A percentile compares a stretch with the other conserved stretches of the same genome.
Conservation (phyloP, 2,113 vertebrate genomes). For the Neomonachus schauinslandi region DNA sequence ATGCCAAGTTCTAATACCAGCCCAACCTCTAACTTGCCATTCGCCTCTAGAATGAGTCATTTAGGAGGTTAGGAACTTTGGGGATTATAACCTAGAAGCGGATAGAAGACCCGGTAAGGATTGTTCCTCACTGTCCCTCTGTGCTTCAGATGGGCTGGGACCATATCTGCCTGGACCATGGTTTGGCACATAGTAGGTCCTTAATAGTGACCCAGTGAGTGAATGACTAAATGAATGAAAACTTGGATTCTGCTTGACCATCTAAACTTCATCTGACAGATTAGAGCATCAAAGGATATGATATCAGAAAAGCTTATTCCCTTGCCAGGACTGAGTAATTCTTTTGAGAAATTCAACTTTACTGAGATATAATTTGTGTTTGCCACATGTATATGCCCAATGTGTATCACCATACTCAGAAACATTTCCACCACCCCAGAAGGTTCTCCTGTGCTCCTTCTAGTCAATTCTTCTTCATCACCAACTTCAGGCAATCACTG, state of each 20-base stretch:
- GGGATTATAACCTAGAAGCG: background rate
- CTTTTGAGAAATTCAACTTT: background rate
- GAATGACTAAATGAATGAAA: background rate
- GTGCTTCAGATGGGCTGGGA: background rate
- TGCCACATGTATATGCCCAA: background rate
- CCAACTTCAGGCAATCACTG: background rate
- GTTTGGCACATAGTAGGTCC: background rate
- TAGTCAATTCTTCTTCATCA: background rate
- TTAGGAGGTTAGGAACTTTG: background rate
- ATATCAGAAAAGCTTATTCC: background rate
- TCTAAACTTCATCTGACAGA: background rate
- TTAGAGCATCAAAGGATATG: background rate
- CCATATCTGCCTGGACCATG: background rate
- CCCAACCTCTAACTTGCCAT: background rate
- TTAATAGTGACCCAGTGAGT: background rate
- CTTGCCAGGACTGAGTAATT: background rate
- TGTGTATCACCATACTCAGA: background rate
- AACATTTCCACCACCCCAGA: background rate
- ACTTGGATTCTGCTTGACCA: background rate
- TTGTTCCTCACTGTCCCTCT: background rate
- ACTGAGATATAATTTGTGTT: background rate
- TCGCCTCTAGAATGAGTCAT: background rate
- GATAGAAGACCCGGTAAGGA: background rate
- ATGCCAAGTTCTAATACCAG: background rate
- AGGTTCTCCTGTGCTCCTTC: background rate